A percentile compares a stretch with the other conserved stretches of the same genome.
Conservation (phyloP, 2,888 invertebrate species). For the Leptopterna dolabrata region DNA sequence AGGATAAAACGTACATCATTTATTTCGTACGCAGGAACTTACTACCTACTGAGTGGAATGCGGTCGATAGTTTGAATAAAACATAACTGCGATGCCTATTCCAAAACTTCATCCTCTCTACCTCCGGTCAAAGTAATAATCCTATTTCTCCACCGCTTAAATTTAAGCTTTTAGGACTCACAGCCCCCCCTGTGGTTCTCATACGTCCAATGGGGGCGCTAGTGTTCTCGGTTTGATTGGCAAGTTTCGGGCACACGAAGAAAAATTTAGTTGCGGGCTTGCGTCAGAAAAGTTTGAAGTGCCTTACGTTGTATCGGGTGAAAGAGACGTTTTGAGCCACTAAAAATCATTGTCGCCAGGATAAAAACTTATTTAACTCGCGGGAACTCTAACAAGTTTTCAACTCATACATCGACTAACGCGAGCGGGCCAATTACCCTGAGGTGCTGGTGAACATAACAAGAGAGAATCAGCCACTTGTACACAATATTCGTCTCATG, state of each 20-base stretch:
- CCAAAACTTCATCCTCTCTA: neutral
- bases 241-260: neutral
- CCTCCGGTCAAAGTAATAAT: neutral
- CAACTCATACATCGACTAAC: too few relatives aligned
- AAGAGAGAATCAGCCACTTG: too few relatives aligned
- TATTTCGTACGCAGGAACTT: too few relatives aligned
- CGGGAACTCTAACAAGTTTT: neutral
- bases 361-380: neutral
- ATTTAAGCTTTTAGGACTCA: neutral
- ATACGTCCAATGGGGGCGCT: neutral
- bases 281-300: conserved; percentile 6
- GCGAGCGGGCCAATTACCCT: too few relatives aligned
- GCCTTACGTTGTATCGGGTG: neutral
- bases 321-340: neutral
- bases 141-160: neutral
- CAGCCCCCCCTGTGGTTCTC: neutral
- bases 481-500: too few relatives aligned
- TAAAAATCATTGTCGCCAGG: neutral
- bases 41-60: too few relatives aligned
- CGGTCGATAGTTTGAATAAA: neutral
- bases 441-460: too few relatives aligned
- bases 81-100: neutral
- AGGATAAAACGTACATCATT: too few relatives aligned
- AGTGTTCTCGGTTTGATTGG: neutral
- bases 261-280: neutral